Conservation (phyloP, 2,113 vertebrate species). For the Carettochelys insculpta region DNA sequence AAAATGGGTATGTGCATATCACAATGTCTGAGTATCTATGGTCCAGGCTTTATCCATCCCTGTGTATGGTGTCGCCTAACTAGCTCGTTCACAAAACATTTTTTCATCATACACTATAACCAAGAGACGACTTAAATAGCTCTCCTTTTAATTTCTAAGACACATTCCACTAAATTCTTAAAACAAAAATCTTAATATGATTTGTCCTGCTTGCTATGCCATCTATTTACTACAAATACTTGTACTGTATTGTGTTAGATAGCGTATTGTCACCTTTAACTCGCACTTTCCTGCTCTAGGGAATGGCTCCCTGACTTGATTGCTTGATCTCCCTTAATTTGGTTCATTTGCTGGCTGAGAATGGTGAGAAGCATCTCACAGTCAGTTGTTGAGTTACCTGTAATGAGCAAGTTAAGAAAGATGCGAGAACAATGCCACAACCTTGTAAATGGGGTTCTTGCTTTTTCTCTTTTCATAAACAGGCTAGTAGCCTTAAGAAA, state of each 20-base stretch:
- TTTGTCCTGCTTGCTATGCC: not conserved
- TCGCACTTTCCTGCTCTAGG: not conserved
- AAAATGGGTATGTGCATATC: not conserved
- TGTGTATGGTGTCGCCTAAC: not conserved
- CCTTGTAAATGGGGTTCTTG: slow-evolving; percentile 25
- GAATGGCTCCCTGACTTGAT: slow-evolving; percentile 42
- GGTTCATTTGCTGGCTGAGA: slow-evolving; percentile 1
- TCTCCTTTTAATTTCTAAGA: not conserved
- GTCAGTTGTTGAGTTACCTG: slow-evolving; percentile 38
- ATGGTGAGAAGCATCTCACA: slow-evolving; percentile 31
- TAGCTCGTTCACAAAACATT: not conserved
- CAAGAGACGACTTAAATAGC: not conserved
- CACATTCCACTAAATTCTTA: not conserved
- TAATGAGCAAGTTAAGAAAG: slow-evolving; percentile 47
- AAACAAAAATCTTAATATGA: not conserved
- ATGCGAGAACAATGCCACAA: not conserved
- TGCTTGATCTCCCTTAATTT: slow-evolving; percentile 19
- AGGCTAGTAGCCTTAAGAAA: slow-evolving; percentile 19
- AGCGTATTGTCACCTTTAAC: not conserved
- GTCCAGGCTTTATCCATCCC: not conserved
- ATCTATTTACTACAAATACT: not conserved
- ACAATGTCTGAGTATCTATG: not conserved
- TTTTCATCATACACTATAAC: not conserved
- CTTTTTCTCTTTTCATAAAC: slow-evolving; percentile 16
- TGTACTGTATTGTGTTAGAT: not conserved